phyloP scores from a whole-genome alignment of 2,797 vertebrate species.

The Poecilia picta region DNA sequence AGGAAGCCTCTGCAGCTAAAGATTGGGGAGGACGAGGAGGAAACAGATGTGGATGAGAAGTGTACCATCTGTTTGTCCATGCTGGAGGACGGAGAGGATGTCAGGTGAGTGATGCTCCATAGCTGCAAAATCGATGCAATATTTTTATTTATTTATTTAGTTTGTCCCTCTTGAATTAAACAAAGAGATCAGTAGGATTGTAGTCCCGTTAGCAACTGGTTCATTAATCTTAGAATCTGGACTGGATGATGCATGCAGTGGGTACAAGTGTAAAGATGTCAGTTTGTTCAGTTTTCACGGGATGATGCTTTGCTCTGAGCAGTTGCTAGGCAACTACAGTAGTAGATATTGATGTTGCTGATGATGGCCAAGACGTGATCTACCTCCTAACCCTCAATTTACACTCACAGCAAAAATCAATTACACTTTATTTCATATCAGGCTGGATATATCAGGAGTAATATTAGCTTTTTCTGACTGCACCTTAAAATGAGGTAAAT shows the following conservation, averaged over 20 bases:
- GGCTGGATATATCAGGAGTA: neutral
- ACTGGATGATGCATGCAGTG: neutral
- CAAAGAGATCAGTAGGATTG: neutral
- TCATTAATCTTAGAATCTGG: slow-evolving; percentile 1
- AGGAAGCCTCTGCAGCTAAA: slow-evolving; percentile 93
- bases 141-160: neutral
- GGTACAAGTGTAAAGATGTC: neutral
- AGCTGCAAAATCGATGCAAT: neutral
- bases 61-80: slow-evolving; percentile 98
- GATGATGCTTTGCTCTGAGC: slow-evolving; percentile 4
- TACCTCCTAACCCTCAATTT: neutral
- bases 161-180: neutral
- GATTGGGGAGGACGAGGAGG: slow-evolving; percentile 87
- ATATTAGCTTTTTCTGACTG: neutral
- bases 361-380: slow-evolving; percentile 12
- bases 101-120: slow-evolving; percentile 83
- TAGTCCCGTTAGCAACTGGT: neutral
- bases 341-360: slow-evolving; percentile 1
- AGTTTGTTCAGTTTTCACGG: neutral
- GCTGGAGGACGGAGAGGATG: slow-evolving; percentile 96
- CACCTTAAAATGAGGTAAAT: neutral
- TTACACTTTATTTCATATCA: neutral
- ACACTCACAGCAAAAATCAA: neutral
- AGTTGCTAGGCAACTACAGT: slow-evolving; percentile 16
- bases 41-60: slow-evolving; percentile 96